Conservation (phyloP, 2,797 vertebrate genomes). For the Muscicapa striata region DNA sequence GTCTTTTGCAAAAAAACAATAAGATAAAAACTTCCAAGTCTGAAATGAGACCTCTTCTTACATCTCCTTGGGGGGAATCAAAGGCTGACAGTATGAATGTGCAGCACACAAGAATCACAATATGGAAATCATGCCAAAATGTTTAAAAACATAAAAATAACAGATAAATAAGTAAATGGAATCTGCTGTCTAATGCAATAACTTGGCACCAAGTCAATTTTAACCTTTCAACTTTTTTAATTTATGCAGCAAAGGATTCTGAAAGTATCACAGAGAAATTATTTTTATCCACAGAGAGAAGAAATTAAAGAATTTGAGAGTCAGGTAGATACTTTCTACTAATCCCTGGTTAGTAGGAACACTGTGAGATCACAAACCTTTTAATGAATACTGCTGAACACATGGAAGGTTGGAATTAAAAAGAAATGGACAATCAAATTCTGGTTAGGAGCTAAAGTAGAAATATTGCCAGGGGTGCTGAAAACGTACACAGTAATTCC, state of each 20-base stretch:
- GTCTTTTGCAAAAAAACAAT: conserved; percentile 24
- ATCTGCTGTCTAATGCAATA: conserved; percentile 63
- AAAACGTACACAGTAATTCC: neutral
- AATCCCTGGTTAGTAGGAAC: neutral
- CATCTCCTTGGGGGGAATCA: conserved; percentile 64
- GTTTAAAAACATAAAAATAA: conserved; percentile 62
- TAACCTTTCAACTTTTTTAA: conserved; percentile 63
- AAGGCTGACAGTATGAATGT: conserved; percentile 66
- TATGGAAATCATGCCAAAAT: conserved; percentile 67
- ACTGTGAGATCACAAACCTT: neutral
- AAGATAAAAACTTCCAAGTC: conserved; percentile 51
- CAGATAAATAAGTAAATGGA: conserved; percentile 70
- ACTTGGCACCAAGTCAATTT: conserved; percentile 57
- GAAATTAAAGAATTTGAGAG: neutral
- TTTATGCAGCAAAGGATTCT: conserved; percentile 35
- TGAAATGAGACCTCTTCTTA: conserved; percentile 58
- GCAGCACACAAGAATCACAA: conserved; percentile 49
- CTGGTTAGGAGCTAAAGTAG: neutral
- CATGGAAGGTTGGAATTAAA: neutral
- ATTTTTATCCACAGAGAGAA: neutral
- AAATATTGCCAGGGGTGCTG: neutral
- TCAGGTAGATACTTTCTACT: neutral
- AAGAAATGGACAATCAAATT: neutral
- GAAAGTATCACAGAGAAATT: conserved; percentile 15
- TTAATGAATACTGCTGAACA: neutral